Evolutionary conservation across 2,797 vertebrate genomes (phyloP).

Genomic region (Parauchenoglanis punctatus): DNA sequence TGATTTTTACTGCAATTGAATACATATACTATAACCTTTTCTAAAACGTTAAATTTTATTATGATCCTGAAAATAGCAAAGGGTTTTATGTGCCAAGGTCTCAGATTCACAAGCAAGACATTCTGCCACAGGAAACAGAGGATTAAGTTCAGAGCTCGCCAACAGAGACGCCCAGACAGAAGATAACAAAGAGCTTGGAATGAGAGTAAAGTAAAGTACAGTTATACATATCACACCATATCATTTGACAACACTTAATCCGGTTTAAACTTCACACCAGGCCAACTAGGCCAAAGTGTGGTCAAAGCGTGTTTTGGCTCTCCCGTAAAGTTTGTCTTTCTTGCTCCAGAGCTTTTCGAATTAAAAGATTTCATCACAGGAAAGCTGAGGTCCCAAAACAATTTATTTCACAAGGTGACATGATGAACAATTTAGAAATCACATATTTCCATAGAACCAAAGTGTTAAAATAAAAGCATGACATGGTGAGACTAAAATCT

Average conservation of each 20-base stretch:
- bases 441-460: neutral
- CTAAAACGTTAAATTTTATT: neutral
- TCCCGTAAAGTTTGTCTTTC: neutral
- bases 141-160: neutral
- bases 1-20: neutral
- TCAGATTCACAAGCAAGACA: constrained; percentile 7
- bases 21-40: neutral
- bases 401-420: constrained; percentile 4
- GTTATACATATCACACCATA: neutral
- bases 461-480: neutral
- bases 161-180: neutral
- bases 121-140: neutral
- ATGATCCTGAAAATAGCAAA: neutral
- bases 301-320: neutral
- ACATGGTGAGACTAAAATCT: neutral
- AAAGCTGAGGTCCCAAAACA: neutral
- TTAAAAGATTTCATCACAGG: neutral
- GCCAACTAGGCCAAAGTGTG: neutral
- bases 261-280: neutral
- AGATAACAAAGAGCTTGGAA: neutral
- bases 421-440: neutral
- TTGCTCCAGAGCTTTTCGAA: neutral
- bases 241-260: neutral
- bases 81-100: neutral
- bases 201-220: neutral